phyloP scores from a whole-genome alignment of 2,113 vertebrate genomes.

The Xiphorhynchus elegans region DNA sequence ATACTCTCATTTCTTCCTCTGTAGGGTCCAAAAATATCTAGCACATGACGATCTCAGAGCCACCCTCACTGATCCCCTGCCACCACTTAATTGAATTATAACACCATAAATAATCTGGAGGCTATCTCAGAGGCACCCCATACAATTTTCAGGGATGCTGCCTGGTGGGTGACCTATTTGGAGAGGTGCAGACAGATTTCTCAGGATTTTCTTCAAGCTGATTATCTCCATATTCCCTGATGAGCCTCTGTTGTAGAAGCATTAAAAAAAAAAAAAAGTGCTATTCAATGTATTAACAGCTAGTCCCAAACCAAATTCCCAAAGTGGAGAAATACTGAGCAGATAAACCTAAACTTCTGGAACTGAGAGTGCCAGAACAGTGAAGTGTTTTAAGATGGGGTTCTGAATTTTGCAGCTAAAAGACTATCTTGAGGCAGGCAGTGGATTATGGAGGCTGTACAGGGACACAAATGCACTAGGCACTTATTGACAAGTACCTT shows the following conservation, averaged over 20 bases:
- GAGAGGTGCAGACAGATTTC: slow-evolving; percentile 33
- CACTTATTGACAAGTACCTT: slow-evolving; percentile 26
- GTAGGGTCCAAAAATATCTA: slow-evolving; percentile 21
- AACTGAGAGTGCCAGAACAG: not conserved
- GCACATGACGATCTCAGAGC: not conserved
- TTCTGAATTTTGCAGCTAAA: not conserved
- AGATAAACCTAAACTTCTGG: not conserved
- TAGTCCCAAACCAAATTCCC: not conserved
- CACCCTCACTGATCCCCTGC: slow-evolving; percentile 33
- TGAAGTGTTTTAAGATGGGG: not conserved
- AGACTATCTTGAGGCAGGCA: not conserved
- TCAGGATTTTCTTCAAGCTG: slow-evolving; percentile 12
- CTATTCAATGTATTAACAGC: slow-evolving; percentile 19
- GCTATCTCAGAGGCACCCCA: slow-evolving; percentile 19
- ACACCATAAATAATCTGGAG: slow-evolving; percentile 53
- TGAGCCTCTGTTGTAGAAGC: not conserved
- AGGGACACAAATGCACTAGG: not conserved
- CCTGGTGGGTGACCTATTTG: slow-evolving; percentile 39
- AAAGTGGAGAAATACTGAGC: not conserved
- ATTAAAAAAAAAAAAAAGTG: not conserved
- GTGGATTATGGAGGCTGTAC: not conserved
- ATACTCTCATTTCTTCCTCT: slow-evolving; percentile 39
- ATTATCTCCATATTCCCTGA: slow-evolving; percentile 35
- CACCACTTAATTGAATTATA: slow-evolving; percentile 56
- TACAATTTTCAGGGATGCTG: slow-evolving; percentile 36